A percentile compares a stretch with the other conserved stretches of the same genome.
Evolutionary conservation across 2,113 vertebrate genomes (phyloP).

Genomic region (Silurus asotus): DNA sequence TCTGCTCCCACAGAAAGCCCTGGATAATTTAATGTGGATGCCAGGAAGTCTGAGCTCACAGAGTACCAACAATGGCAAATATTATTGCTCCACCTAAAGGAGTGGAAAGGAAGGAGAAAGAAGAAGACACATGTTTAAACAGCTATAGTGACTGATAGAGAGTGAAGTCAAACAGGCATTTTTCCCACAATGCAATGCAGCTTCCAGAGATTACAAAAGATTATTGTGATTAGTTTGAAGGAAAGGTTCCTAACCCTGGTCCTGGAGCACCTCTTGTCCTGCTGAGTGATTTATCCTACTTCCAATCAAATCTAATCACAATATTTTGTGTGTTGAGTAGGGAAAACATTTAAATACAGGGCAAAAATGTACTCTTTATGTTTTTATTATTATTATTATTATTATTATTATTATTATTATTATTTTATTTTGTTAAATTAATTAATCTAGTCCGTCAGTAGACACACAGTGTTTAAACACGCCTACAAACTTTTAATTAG

Average conservation of each 20-base stretch:
- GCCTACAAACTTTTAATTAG: not conserved
- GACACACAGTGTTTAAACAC: not conserved
- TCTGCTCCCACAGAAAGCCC: constrained; percentile 85
- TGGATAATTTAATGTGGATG: constrained; percentile 86
- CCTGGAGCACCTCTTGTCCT: not conserved
- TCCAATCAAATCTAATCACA: not conserved
- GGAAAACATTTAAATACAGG: not conserved
- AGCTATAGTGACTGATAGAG: constrained; percentile 75
- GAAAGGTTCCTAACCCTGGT: not conserved
- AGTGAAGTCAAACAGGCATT: constrained; percentile 68
- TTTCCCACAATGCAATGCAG: constrained; percentile 24
- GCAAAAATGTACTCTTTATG: not conserved
- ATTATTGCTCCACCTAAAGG: constrained; percentile 78
- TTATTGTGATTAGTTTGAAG: not conserved
- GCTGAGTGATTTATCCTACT: not conserved
- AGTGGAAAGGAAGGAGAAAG: constrained; percentile 50
- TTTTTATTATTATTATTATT: not conserved
- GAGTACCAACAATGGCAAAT: constrained; percentile 90
- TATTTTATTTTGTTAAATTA: too few species aligned
- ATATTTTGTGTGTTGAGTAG: not conserved
- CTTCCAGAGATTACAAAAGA: not conserved
- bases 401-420: not conserved
- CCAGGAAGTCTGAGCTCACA: constrained; percentile 93
- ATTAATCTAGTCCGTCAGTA: not conserved
- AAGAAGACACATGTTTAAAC: constrained; percentile 49